Base-by-base conservation (phyloP, 2,797 vertebrate species). In the Ciconia nigra region DNA sequence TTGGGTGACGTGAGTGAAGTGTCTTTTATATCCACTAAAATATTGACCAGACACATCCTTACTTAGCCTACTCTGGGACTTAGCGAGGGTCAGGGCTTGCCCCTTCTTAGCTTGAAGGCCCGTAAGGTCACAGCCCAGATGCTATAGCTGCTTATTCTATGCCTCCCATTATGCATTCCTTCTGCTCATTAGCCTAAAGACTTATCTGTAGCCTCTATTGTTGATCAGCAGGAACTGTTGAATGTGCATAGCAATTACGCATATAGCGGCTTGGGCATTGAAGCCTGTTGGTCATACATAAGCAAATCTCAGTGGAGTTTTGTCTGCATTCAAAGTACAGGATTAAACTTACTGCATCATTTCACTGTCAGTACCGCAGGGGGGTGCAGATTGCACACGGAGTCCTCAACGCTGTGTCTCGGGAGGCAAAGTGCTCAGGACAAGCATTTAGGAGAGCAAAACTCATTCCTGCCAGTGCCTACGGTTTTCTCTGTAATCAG, bases 1-100 rank as follows among this genome's bases (percentile, higher is more conserved):
- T 4, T 0, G 11, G 10, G 37, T 37, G 52, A 22, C 0, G 0
- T 11, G 55, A 73, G 33, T 11, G 28, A 90, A 87, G 17, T 10
- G 11, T 58, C 28, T 77, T 59, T 85, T 55, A 59, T 35, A 63
- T 29, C 52, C 2, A 13, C 52, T 49, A 46, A 85, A 94, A 57
- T 63, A 91, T 22, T 54, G 41, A 74, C 44, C 47, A 73, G 63
- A 18, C 15, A 19, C 25, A 63, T 86, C 79, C 79, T 86, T 76
- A 25, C 58, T 72, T 57, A 74, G 44, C 67, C 67, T 85, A 4
- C 13, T 52, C 62, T 42, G 81, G 84, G 77, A 77, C 37, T 77
- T 57, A 19, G 42, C 1, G 2, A 76, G 66, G 39, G 71, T 47
- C 69, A 66, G 72, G 41, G 44, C 63, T 88, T 82, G 86, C n/a